Evolutionary conservation across 2,113 vertebrate genomes (phyloP).

Genomic region (Xyliphius kryptos): DNA sequence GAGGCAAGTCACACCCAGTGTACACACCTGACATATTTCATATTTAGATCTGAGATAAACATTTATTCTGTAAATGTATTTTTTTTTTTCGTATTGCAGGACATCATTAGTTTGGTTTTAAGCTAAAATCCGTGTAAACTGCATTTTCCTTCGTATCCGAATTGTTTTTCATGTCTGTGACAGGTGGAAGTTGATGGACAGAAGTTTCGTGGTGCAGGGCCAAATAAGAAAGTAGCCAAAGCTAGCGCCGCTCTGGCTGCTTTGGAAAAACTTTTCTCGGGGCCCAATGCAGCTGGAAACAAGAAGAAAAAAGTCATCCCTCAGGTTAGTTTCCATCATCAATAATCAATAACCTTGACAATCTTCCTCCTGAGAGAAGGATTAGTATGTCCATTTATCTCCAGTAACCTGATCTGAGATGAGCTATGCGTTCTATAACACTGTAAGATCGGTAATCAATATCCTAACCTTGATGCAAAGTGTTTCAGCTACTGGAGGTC

Average conservation of each 20-base stretch:
- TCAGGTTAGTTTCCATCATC: slow-evolving; percentile 67
- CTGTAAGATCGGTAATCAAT: slow-evolving; percentile 33
- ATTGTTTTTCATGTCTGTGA: too few relatives aligned
- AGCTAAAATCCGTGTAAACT: too few relatives aligned
- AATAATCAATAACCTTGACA: not conserved
- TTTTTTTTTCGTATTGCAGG: too few relatives aligned
- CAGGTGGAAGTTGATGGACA: slow-evolving; percentile 98
- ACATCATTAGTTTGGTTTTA: too few relatives aligned
- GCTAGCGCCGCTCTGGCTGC: slow-evolving; percentile 93
- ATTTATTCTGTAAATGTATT: too few relatives aligned
- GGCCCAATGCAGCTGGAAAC: slow-evolving; percentile 90
- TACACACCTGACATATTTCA: too few relatives aligned
- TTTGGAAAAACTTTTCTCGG: slow-evolving; percentile 94
- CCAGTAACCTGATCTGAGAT: not conserved
- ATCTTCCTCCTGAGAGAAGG: not conserved
- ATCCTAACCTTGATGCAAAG: slow-evolving; percentile 16
- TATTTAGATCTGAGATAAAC: too few relatives aligned
- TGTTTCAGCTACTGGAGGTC: not conserved
- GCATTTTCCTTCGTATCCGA: too few relatives aligned
- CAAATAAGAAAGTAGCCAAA: slow-evolving; percentile 99
- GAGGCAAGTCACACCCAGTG: slow-evolving; percentile 78
- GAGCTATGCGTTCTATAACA: not conserved
- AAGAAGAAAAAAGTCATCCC: slow-evolving; percentile 97
- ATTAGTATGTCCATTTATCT: not conserved
- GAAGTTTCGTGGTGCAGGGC: slow-evolving; percentile 95